Base-by-base conservation (phyloP, 2,888 invertebrate genomes). In the Trichacis sp. region DNA sequence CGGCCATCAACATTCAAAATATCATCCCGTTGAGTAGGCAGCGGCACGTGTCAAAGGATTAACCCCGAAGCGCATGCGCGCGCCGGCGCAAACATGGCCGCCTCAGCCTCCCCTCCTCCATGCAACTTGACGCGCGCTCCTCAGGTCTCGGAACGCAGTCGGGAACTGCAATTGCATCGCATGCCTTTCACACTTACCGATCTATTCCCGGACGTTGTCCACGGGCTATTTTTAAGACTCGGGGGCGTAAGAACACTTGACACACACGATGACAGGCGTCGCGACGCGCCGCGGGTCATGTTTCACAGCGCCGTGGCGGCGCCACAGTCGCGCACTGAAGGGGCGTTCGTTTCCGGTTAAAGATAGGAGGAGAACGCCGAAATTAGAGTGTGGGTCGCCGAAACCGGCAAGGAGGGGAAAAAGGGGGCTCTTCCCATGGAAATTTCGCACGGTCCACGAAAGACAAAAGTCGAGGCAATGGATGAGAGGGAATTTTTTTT, bases 41-140 rank as follows among this genome's bases (percentile, higher is more conserved):
- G 57, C 64, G 42, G 78, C 78, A 76, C 78, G 78, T 78, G 78
- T 78, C 78, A 78, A 77, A 76, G 77, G 75, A 69, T 71, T 65
- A 64, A 65, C 53, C 60, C 29, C 12, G 19, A 40, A 62, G 62
- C 74, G 77, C 76, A 73, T 65, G 74, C 73, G 77, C 73, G 54
- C n/a, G 48, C 45, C 20, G 68, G 29, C 40, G 51, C 46, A 62
- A 78, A 74, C 73, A 79, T 77, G 77, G 78, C 76, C 72, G 75
- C 52, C 50, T n/a, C n/a, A n/a, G 42, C 17, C n/a, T 9, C 12
- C 18, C 20, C 49, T 66, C 72, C 71, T 68, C 69, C 56, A n/a
- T n/a, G n/a, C n/a, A n/a, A n/a, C n/a, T n/a, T n/a, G n/a, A n/a
- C n/a, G n/a, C n/a, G n/a, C n/a, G n/a, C n/a, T n/a, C n/a, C n/a